Base-by-base conservation (phyloP, 2,888 invertebrate species). In the Sipunculus nudus region DNA sequence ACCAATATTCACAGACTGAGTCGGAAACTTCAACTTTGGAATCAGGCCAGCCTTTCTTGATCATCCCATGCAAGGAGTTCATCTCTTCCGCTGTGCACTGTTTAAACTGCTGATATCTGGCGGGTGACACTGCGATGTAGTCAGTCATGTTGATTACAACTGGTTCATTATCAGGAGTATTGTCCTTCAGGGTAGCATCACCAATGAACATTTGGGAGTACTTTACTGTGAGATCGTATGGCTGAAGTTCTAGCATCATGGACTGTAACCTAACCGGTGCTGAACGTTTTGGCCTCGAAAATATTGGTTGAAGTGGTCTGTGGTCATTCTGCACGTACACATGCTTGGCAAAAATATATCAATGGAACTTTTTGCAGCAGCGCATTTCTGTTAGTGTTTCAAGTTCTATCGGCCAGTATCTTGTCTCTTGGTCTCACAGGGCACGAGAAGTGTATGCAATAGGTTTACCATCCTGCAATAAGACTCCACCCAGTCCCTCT, bases 271-370 rank as follows among this genome's bases (percentile, higher is more conserved):
- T 43, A 46, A 57, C 54, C 16, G 60, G 62, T 25, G 29, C 45
- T 38, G 53, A 40, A 23, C 21, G 32, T 29, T 43, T 35, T 23
- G 57, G 46, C 23, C 56, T 46, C 8, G 4, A 40, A n/a, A n/a
- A n/a, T n/a, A n/a, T n/a, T n/a, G n/a, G n/a, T n/a, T n/a, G 43
- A 8, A 71, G 35, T 16, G 67, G 64, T 32, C 63, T 66, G 39
- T 61, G 64, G 38, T 64, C 64, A 28, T 32, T 46, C 40, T 65
- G 31, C 5, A 62, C 31, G 13, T 28, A 16, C 8, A 43, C 32
- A 25, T 40, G 19, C 25, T 59, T 62, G 8, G 52, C 49, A 41
- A 41, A 50, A 6, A 61, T 50, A 32, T 52, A 48, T 16, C 50
- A 19, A 29, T 43, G 52, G 45, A 61, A 59, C 21, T 31, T 38